A percentile compares a stretch with the other conserved stretches of the same genome.
These are phyloP conservation scores for Fulica atra DNA, from an alignment of 2,113 vertebrate genomes.

Conservation along the genomic window DNA sequence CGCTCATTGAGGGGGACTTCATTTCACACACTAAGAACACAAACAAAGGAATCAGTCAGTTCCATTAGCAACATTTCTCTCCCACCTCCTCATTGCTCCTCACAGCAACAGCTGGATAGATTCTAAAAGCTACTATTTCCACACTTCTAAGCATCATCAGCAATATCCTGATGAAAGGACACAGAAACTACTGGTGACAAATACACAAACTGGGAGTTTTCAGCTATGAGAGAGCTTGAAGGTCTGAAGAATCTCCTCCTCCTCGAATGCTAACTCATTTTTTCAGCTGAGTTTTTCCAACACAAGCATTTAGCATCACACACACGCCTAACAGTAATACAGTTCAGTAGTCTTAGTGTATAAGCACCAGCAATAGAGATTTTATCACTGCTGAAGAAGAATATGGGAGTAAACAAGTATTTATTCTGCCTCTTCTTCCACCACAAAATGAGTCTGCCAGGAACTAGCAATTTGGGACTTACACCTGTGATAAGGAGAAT, in stretches of 20 bases:
- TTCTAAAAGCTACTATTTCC: background rate
- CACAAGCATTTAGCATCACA: background rate
- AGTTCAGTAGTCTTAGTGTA: background rate
- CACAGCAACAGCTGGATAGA: background rate
- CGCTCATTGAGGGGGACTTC: conserved; percentile 83
- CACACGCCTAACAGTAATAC: no score
- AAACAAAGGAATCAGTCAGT: background rate
- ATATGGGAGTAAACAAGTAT: background rate
- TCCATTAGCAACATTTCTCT: background rate
- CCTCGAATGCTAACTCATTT: background rate
- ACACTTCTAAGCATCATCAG: background rate
- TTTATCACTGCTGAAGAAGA: background rate
- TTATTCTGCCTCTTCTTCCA: background rate
- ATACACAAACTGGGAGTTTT: background rate
- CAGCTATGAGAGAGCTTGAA: background rate
- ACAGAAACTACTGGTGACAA: background rate
- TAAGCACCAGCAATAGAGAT: background rate
- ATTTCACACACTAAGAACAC: conserved; percentile 77
- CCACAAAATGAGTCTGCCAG: background rate
- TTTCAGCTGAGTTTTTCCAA: background rate
- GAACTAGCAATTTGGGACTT: background rate
- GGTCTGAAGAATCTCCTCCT: background rate
- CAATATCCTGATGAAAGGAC: background rate
- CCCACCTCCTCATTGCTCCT: background rate
- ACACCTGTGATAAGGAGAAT: background rate